Conservation (phyloP, 2,113 vertebrate genomes). For the Leiothrix lutea region DNA sequence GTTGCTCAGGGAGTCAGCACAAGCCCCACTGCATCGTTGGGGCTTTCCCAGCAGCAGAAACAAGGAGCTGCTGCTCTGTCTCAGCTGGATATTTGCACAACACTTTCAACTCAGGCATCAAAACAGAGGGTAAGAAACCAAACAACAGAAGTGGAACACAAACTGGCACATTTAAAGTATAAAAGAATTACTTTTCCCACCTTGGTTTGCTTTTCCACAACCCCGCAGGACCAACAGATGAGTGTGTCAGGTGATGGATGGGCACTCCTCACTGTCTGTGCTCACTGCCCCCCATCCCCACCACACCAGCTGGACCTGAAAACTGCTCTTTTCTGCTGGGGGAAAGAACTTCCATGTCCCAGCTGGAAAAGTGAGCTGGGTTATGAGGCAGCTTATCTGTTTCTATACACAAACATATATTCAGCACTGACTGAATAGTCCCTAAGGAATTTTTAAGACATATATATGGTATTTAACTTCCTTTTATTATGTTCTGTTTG, state of each 20-base stretch:
- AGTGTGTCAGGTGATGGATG: neutral
- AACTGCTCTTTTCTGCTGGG: neutral
- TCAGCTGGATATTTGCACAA: neutral
- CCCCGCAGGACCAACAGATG: neutral
- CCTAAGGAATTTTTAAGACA: neutral
- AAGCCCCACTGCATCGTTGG: accelerated
- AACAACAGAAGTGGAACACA: neutral
- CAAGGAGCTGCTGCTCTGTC: neutral
- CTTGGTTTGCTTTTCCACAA: neutral
- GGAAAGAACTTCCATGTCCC: neutral
- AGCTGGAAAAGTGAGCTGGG: neutral
- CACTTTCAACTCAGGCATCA: neutral
- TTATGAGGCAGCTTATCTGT: neutral
- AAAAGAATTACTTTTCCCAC: neutral
- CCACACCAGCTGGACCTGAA: neutral
- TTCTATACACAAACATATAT: neutral
- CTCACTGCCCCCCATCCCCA: neutral
- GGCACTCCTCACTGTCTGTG: neutral
- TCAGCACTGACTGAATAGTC: neutral
- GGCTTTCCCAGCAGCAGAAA: neutral
- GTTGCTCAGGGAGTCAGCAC: neutral
- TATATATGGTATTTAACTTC: neutral
- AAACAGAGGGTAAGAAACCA: neutral
- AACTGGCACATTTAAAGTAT: neutral
- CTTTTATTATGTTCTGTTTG: neutral